Percentiles rank a stretch among this genome's conserved stretches.
phyloP scores from a whole-genome alignment of 2,888 invertebrate species.

The Taphrorychus bicolor region DNA sequence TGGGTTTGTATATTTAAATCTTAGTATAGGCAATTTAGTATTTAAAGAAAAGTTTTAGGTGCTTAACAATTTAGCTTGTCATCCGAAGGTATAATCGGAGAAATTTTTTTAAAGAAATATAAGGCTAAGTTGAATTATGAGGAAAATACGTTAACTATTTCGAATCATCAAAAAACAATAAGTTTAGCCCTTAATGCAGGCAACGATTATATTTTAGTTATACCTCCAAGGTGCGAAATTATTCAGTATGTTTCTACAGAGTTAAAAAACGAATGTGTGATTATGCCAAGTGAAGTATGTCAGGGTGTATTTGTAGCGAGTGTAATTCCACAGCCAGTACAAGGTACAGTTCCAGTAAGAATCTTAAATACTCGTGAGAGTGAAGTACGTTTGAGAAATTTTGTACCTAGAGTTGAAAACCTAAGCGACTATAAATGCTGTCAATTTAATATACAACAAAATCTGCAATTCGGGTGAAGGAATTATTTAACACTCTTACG shows the following conservation, averaged over 20 bases:
- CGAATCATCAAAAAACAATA: background rate
- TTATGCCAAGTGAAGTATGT: background rate
- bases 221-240: background rate
- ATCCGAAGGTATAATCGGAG: background rate
- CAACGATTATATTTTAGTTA: background rate
- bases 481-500: background rate
- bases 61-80: background rate
- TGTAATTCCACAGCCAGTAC: background rate
- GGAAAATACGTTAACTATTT: background rate
- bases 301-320: background rate
- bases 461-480: background rate
- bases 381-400: background rate
- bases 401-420: background rate
- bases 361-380: slow-evolving; percentile 1
- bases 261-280: background rate
- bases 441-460: background rate
- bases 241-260: background rate
- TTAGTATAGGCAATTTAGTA: background rate
- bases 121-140: background rate
- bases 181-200: background rate
- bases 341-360: background rate
- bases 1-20: background rate
- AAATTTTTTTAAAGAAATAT: background rate
- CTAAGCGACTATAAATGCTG: background rate
- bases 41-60: background rate